These are phyloP conservation scores for Gibbula magus DNA, from an alignment of 2,888 invertebrate species.

Conservation along the genomic window DNA sequence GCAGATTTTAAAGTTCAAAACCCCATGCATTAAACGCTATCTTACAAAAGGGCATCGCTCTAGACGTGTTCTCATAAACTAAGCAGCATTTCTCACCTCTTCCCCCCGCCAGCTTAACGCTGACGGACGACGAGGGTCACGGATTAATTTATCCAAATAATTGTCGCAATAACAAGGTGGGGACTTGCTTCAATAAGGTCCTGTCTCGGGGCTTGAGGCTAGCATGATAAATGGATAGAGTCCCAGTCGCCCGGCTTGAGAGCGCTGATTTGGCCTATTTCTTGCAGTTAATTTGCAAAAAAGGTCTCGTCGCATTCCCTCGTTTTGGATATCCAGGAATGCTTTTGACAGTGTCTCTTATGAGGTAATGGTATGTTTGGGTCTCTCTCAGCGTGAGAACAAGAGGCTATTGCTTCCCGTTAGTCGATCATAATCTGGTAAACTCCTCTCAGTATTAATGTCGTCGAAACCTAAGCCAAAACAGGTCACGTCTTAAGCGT, in stretches of 20 bases:
- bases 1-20: no score
- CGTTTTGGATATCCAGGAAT: neutral
- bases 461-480: no score
- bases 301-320: neutral
- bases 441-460: no score
- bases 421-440: no score
- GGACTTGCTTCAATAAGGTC: neutral
- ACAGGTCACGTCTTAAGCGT: no score
- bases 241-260: neutral
- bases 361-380: neutral
- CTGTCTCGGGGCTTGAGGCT: neutral
- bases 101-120: no score
- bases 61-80: no score
- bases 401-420: neutral
- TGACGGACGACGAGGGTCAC: neutral
- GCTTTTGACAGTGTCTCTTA: neutral
- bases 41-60: no score
- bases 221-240: neutral
- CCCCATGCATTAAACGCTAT: no score
- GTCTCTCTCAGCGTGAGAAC: neutral
- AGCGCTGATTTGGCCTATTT: neutral
- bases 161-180: neutral
- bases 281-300: neutral
- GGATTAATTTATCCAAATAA: constrained; percentile 1
- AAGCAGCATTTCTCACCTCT: no score